phyloP scores from a whole-genome alignment of 2,113 vertebrate genomes.

The Syngnathus typhle region DNA sequence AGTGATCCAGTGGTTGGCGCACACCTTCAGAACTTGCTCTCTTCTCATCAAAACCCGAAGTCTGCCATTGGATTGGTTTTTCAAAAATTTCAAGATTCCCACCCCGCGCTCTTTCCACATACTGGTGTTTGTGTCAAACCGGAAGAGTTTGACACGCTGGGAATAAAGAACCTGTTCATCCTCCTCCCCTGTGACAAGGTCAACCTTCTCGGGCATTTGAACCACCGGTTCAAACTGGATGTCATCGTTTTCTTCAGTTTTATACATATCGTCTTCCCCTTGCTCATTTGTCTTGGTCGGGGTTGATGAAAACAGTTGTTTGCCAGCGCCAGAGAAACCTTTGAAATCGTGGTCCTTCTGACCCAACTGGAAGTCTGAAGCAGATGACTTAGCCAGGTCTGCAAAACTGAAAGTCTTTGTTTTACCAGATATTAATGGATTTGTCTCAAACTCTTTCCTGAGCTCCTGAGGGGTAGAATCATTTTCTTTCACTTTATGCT shows the following conservation, averaged over 20 bases:
- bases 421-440: conserved; percentile 77
- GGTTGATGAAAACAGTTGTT: conserved; percentile 78
- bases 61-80: conserved; percentile 85
- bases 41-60: conserved; percentile 91
- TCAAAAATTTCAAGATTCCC: conserved; percentile 89
- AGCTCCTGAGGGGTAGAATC: conserved; percentile 4
- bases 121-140: conserved; percentile 83
- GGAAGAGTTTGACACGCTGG: conserved; percentile 89
- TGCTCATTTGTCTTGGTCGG: conserved; percentile 67
- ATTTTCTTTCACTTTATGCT: conserved; percentile 72
- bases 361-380: conserved; percentile 81
- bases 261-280: conserved; percentile 87
- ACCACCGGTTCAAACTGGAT: conserved; percentile 97
- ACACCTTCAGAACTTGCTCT: conserved; percentile 96
- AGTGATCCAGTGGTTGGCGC: conserved; percentile 97
- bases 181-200: conserved; percentile 93
- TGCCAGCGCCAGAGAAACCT: conserved; percentile 81
- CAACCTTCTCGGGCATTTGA: conserved; percentile 93
- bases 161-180: conserved; percentile 88
- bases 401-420: conserved; percentile 77
- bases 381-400: conserved; percentile 79
- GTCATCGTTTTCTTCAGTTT: conserved; percentile 90
- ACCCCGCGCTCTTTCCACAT: conserved; percentile 98
- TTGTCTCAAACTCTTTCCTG: conserved; percentile 20
- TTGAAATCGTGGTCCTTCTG: conserved; percentile 81